phyloP scores from a whole-genome alignment of 2,797 vertebrate genomes.

The Lacerta agilis region DNA sequence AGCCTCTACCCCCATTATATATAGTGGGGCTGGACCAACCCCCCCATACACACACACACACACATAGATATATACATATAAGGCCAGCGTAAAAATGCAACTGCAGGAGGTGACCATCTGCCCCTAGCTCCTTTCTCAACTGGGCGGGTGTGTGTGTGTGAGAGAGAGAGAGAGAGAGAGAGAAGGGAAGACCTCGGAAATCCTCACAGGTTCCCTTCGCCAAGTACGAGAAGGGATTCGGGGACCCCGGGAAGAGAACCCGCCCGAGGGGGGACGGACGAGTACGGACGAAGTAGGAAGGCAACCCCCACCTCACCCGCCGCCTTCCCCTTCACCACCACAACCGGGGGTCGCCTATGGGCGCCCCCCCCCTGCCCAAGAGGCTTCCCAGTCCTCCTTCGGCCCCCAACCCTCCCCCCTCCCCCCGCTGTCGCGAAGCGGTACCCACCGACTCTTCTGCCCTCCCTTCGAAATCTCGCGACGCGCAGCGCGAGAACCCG shows the following conservation, averaged over 20 bases:
- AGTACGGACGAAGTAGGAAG: not conserved
- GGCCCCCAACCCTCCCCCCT: not conserved
- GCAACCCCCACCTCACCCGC: not conserved
- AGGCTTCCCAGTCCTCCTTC: too few species aligned
- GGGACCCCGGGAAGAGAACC: not conserved
- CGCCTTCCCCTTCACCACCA: not conserved
- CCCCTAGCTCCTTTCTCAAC: too few species aligned
- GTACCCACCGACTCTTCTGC: not conserved
- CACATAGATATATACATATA: too few species aligned
- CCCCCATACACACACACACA: not conserved
- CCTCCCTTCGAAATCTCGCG: not conserved
- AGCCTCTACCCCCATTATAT: not conserved
- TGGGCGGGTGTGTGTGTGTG: too few species aligned
- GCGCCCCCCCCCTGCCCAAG: not conserved
- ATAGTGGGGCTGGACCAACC: too few species aligned
- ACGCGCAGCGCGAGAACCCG: not conserved
- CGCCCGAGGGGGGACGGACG: not conserved
- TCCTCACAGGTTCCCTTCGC: not conserved
- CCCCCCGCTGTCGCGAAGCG: not conserved
- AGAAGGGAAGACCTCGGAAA: too few species aligned
- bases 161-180: too few species aligned
- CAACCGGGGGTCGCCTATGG: not conserved
- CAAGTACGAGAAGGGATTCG: not conserved
- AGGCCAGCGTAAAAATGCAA: not conserved
- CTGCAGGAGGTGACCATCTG: not conserved